Evolutionary conservation across 2,888 invertebrate species (phyloP), one percentile per base, ranked within the genome.

Genomic region (Xestia rhomboidea): DNA sequence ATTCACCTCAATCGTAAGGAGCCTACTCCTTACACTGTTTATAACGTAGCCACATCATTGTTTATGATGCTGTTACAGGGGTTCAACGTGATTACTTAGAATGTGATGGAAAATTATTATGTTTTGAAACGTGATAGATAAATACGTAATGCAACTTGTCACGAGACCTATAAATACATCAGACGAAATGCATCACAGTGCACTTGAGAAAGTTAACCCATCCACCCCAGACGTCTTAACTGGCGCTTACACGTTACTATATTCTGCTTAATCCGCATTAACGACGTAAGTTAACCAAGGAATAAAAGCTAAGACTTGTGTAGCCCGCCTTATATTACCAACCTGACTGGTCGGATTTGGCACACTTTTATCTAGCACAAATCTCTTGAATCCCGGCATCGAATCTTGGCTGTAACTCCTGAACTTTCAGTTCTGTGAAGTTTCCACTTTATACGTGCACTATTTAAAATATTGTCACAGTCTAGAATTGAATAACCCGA

Each of bases 351-450:
- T 72, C 21, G 77, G 82, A 74, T 74, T 77, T 82, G 64, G 79
- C 67, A 60, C 74, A 75, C 49, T 82, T 85, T 74, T 87, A 87
- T 82, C 73, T 82, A 64, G 66, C 74, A 66, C 44, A 30, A 62
- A 86, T 88, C 79, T 87, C 64, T 75, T 70, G 38, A 70, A 83
- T 68, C 82, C 68, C 72, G 44, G 62, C 62, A 75, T 83, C 80
- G 74, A 80, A 80, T 74, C 78, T 68, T 73, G 62, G 63, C 63
- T 60, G 73, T 76, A 71, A 81, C 73, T 85, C 62, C 10, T 60
- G 5, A 80, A 83, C 80, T 85, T 85, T 60, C 11, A 2, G 6
- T 54, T 15, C 68, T 54, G 30, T 44, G 41, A 51, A 81, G 54
- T 57, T 60, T 44, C 72, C 0, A 66, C 18, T 79, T 41, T 70